phyloP scores from a whole-genome alignment of 2,113 vertebrate genomes.

The Psittacula cyanocephala region DNA sequence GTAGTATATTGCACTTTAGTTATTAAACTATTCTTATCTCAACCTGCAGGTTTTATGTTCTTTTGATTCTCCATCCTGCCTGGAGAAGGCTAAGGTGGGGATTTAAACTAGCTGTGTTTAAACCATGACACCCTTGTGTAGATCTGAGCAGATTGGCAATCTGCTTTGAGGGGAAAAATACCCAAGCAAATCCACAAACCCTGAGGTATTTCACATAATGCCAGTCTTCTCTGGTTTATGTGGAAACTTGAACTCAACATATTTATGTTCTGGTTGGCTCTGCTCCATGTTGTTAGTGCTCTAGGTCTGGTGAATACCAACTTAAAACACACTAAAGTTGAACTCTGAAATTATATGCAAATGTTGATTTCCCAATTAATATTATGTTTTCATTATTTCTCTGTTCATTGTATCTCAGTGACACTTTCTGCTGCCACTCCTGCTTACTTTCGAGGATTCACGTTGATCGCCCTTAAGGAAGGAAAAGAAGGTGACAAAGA shows the following conservation, averaged over 20 bases:
- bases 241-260: background rate
- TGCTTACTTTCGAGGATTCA: slow-evolving; percentile 96
- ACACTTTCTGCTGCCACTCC: slow-evolving; percentile 86
- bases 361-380: background rate
- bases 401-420: slow-evolving; percentile 74
- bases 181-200: background rate
- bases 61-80: background rate
- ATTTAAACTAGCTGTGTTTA: background rate
- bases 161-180: background rate
- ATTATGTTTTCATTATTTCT: slow-evolving; percentile 18
- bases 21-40: background rate
- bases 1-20: background rate
- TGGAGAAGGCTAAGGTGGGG: background rate
- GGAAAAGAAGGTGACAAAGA: slow-evolving; percentile 91
- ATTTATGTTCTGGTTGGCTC: background rate
- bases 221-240: background rate
- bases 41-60: background rate
- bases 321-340: background rate
- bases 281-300: background rate
- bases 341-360: background rate
- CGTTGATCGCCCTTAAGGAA: slow-evolving; percentile 89
- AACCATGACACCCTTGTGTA: background rate
- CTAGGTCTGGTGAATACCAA: background rate
- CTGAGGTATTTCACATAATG: background rate
- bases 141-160: background rate